phyloP scores from a whole-genome alignment of 2,113 vertebrate species.

The Channa argus region DNA sequence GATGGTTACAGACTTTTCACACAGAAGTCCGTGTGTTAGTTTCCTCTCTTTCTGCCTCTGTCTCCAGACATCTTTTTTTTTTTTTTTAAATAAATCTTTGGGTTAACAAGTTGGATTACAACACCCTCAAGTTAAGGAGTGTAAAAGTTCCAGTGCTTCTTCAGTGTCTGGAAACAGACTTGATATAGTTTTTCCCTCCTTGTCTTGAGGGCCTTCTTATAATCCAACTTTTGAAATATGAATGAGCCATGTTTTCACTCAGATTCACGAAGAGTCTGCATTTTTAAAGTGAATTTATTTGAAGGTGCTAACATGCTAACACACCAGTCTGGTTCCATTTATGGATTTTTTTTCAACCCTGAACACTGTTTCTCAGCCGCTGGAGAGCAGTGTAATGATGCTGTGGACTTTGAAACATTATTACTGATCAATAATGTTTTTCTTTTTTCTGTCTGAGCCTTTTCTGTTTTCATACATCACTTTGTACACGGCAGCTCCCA shows the following conservation, averaged over 20 bases:
- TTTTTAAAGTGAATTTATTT: not conserved
- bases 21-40: not conserved
- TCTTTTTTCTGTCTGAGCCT: not conserved
- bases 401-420: too few relatives aligned
- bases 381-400: not conserved
- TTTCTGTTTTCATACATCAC: not conserved
- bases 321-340: not conserved
- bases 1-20: slow-evolving; percentile 27
- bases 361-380: not conserved
- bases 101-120: not conserved
- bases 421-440: too few relatives aligned
- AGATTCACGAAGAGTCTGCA: not conserved
- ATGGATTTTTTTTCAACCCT: not conserved
- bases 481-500: not conserved
- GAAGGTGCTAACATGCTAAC: not conserved
- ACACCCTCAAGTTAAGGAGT: not conserved
- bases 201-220: not conserved
- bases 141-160: not conserved
- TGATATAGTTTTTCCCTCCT: not conserved
- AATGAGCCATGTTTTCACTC: not conserved
- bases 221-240: not conserved
- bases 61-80: not conserved
- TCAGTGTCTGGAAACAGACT: not conserved
- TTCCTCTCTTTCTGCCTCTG: not conserved
- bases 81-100: not conserved